Base-by-base conservation (phyloP, 2,888 invertebrate species). In the Listrodromus nycthemerus region DNA sequence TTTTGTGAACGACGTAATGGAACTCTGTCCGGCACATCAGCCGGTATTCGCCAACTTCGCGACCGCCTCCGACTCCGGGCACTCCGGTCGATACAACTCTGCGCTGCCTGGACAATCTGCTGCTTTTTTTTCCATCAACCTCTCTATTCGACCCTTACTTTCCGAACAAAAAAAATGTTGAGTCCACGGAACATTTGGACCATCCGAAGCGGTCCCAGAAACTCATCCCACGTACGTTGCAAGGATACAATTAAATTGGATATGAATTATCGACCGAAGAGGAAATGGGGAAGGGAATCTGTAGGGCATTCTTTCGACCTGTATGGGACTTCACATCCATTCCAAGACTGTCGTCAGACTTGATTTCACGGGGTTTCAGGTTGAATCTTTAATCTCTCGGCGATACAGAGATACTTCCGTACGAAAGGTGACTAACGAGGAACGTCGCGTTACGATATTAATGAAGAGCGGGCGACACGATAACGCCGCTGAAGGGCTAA, bases 1-100 rank as follows among this genome's bases (percentile, higher is more conserved):
- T 80, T 80, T 79, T 79, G 66, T 65, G 58, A 45, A 77, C 67
- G 67, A 67, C 76, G 61, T 52, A 76, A 83, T 67, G 80, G 65
- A 52, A 30, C 50, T 50, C 41, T n/a, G 19, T 21, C 50, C 19
- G 10, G 55, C 19, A 24, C 69, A 16, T n/a, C 27, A 41, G 37
- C 27, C 6, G 27, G 24, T 55, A 27, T n/a, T 30, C 19, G 30
- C 24, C 24, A 52, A 67, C 67, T 61, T 69, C 24, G 27, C 37
- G 30, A 55, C 13, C 55, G 76, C 16, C 24, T 41, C 21, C 37
- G 70, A 70, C 63, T 61, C 24, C 10, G n/a, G 52, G 21, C 19
- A 3, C 16, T 5, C 41, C 48, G 69, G 61, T 78, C 78, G 70
- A 70, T 78, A 78, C 61, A 37, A 37, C 48, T 61, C 63, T 61